Base-by-base conservation (phyloP, 2,888 invertebrate genomes). In the Brenthis hecate region DNA sequence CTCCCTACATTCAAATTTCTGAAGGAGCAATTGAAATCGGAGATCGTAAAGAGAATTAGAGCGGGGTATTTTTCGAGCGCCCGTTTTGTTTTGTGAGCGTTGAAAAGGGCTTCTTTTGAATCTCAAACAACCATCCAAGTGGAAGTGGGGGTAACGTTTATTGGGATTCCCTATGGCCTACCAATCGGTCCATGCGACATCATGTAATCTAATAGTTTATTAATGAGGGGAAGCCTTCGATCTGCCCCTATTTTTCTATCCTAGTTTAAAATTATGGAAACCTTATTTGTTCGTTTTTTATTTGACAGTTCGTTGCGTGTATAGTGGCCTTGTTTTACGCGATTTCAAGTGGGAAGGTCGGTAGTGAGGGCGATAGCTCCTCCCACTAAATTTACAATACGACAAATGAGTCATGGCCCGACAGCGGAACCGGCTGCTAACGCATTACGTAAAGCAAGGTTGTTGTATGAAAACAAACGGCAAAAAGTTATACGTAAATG, bases 11-110 rank as follows among this genome's bases (percentile, higher is more conserved):
- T 91, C 91, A 92, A 91, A 92, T 90, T 85, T 92, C 89, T 92
- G 91, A 92, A 92, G 92, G 89, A 92, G 92, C 92, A 92, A 92
- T 92, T 92, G 92, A 92, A 92, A 92, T 92, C 87, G 91, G 92
- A 92, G 92, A 92, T 91, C 91, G 89, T 89, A 91, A 91, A 92
- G 91, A 91, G 92, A 92, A 92, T 92, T 92, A 92, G 91, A 90
- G 84, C 91, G 85, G 91, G 91, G 89, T 85, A 90, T 86, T 89
- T 91, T 91, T 88, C 81, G 85, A 86, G 84, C 88, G 87, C 81
- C 84, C 85, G 91, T 92, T 92, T 92, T 92, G 92, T 92, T 91
- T 92, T 84, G 84, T 82, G 79, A 81, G 81, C 85, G 82, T 82
- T 90, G 86, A 90, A 91, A 90, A 87, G 85, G 88, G 90, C 88